Base-by-base conservation (phyloP, 2,113 vertebrate genomes). In the Eclectus roratus region DNA sequence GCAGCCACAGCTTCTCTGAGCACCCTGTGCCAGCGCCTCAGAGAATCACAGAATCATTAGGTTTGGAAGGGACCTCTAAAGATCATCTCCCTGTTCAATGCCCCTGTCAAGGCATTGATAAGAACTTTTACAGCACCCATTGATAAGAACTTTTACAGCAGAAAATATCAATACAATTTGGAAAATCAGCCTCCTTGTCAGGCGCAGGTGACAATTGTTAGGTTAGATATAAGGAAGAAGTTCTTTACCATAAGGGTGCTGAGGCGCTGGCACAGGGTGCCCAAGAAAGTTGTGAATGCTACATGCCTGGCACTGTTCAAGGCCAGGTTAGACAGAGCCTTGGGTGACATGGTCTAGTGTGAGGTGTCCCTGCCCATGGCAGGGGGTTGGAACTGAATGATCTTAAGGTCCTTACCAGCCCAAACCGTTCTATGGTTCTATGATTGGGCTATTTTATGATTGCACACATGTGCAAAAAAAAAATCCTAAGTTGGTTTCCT, bases 141-240 rank as follows among this genome's bases (percentile, higher is more conserved):
- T 23, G 33, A 58, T 15, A 58, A 58, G 20, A 58, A 23, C 5
- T 68, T 80, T 70, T 71, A 11, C 23, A 33, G 18, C 17, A n/a
- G 23, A 68, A 17, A 5, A 81, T 33, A 55, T 35, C 28, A 50
- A n/a, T 25, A 11, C 7, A 29, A 64, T 17, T n/a, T 10, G 28
- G 14, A 74, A 89, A 85, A 65, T 61, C 31, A 71, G 18, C 16
- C 50, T 84, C 13, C 17, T n/a, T 56, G 9, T 52, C 9, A 61
- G 23, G 61, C 1, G 1, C 8, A 56, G 31, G 37, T 24, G 60
- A 27, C 15, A 17, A 18, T 0, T 18, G 65, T 23, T n/a, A 10
- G 55, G 20, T 58, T 15, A 23, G 55, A 58, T n/a, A 9, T 23
- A 58, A 58, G 55, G 33, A 14, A n/a, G 33, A 58, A 58, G 55